A percentile compares a stretch with the other conserved stretches of the same genome.
Evolutionary conservation across 2,888 invertebrate genomes (phyloP).

Genomic region (Spodoptera exigua): DNA sequence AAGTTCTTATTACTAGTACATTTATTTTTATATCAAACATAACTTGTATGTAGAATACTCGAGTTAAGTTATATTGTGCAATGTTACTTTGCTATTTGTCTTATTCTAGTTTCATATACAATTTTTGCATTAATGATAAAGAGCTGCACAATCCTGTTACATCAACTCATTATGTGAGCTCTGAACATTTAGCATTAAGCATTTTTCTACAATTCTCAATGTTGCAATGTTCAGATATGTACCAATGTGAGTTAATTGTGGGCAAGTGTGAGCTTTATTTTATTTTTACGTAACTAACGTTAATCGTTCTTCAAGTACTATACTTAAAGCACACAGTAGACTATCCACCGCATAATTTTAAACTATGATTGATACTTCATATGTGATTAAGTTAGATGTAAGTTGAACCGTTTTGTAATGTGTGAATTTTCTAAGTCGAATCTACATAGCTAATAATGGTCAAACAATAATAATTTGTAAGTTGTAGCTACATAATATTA

Average conservation of each 20-base stretch:
- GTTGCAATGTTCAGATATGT: too few species aligned
- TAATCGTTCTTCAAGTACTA: slow-evolving; percentile 19
- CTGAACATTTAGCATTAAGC: too few species aligned
- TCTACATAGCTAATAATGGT: slow-evolving; percentile 37
- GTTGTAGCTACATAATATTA: slow-evolving; percentile 25
- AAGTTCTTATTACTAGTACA: slow-evolving; percentile 38
- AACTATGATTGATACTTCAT: slow-evolving; percentile 32
- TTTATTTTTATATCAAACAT: slow-evolving; percentile 33
- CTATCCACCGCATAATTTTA: slow-evolving; percentile 58
- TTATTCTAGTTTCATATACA: too few species aligned
- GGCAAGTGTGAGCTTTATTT: too few species aligned
- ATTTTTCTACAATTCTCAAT: too few species aligned
- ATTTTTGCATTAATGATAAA: too few species aligned
- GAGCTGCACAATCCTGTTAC: too few species aligned
- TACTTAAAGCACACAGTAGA: slow-evolving; percentile 21
- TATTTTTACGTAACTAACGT: neutral
- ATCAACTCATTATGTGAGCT: too few species aligned
- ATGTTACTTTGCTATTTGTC: neutral
- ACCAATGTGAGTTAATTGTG: too few species aligned
- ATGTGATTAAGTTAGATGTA: slow-evolving; percentile 58
- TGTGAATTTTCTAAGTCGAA: slow-evolving; percentile 48
- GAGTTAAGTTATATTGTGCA: neutral
- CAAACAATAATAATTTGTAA: slow-evolving; percentile 55
- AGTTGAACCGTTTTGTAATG: slow-evolving; percentile 42
- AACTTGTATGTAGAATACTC: slow-evolving; percentile 15